These are phyloP conservation scores for Chelonoidis abingdonii DNA, from an alignment of 2,113 vertebrate genomes.

Conservation along the genomic window DNA sequence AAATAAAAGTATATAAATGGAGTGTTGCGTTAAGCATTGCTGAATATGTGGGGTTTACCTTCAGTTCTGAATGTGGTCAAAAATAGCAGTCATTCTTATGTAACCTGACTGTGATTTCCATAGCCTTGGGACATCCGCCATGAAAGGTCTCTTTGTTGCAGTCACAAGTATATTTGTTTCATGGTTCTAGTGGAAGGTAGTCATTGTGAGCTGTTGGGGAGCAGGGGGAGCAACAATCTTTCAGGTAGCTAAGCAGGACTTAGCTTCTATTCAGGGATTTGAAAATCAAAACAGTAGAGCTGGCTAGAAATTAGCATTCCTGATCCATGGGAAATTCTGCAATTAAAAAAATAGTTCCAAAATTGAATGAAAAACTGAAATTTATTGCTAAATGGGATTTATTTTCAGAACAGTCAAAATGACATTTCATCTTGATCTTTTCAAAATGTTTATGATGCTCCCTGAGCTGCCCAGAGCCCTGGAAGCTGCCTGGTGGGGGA, in stretches of 20 bases:
- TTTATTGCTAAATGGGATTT: background rate
- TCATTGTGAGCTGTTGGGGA: background rate
- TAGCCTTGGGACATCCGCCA: background rate
- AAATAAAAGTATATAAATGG: background rate
- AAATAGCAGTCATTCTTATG: background rate
- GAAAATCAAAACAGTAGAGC: background rate
- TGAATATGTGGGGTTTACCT: background rate
- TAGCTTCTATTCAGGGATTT: background rate
- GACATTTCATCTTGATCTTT: too few species aligned
- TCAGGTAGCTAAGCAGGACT: background rate
- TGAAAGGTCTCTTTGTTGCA: background rate
- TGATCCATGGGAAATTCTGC: background rate
- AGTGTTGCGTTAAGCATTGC: background rate
- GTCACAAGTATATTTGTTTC: background rate
- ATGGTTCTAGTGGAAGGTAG: background rate
- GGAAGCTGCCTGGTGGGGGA: background rate
- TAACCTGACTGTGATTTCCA: background rate
- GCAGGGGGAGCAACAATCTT: background rate
- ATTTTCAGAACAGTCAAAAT: too few species aligned
- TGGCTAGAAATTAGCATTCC: background rate
- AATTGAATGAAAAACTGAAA: background rate
- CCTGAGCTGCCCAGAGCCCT: background rate
- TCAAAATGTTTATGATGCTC: too few species aligned
- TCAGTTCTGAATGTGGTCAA: background rate
- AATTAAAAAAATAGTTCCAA: background rate